Base-by-base conservation (phyloP, 2,113 vertebrate species). In the Sardina pilchardus region DNA sequence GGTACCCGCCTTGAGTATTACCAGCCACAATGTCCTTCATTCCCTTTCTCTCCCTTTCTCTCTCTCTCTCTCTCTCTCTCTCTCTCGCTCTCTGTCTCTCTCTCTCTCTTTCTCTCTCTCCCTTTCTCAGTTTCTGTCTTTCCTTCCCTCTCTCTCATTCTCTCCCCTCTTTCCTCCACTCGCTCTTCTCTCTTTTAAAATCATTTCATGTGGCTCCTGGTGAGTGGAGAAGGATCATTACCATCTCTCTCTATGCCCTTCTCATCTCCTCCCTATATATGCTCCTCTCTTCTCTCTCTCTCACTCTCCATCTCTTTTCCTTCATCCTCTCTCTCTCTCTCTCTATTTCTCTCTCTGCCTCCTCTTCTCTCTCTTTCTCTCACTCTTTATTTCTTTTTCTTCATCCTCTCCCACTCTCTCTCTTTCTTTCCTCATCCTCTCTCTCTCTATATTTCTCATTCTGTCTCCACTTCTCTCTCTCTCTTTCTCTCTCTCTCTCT, bases 401-500 rank as follows among this genome's bases (percentile, higher is more conserved):
- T 59, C 2, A 56, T 3, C 2, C 36, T 63, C 82, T 45, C 63
- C 24, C 26, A 78, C 56, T n/a, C 56, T n/a, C 53, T 83, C 6
- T 78, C 24, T 78, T 30, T 34, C 44, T 56, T 48, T 30, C 67
- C 59, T 87, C 78, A 30, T 39, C 16, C 3, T 19, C 42, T 47
- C 1, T 80, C 44, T 50, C 10, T 30, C 30, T 53, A 0, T 71
- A 16, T 67, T 3, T 1, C 16, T 42, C 44, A 71, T 16, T n/a
- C 48, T 56, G 12, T 83, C 47, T 59, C 7, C 48, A 6, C 4
- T 36, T 48, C 42, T 24, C 43, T 19, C 56, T 67, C 83, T 45
- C 42, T 26, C 81, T 12, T 34, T 56, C 47, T 39, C 30, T 56
- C 16, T 56, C 5, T 85, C 84, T 88, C 85, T 63, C 42, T 84